Evolutionary conservation across 2,888 invertebrate species (phyloP), one percentile per base, ranked within the genome.

Genomic region (Lithophane semibrunnea): DNA sequence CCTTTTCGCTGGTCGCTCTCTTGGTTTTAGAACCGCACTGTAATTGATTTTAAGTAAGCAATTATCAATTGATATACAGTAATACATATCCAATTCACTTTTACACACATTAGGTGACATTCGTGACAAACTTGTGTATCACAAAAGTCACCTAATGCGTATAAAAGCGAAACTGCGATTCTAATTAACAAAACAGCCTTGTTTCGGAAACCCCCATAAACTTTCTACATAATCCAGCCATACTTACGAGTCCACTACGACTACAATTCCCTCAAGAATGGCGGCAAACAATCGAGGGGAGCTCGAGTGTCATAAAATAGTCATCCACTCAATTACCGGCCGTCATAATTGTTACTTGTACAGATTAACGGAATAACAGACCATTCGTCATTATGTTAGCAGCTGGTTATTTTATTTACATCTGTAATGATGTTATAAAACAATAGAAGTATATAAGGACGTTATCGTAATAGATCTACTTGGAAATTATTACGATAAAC

Each of bases 331-430:
- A 71, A 79, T 85, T 75, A 85, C 65, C 10, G 66, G 75, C 70
- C 61, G 64, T 37, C 73, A 75, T 84, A 77, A 87, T 82, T 70
- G 78, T 78, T 70, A 77, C 71, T 77, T 73, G 66, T 71, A 80
- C 66, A 71, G 61, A 78, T 77, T 83, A 80, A 81, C 83, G 56
- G 58, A 80, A 83, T 79, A 76, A 78, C 83, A 73, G 71, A 73
- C 56, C 64, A 61, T 75, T 70, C 61, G 18, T 63, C 67, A 75
- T 78, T 65, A 78, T 29, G 52, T 24, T 67, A 70, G 49, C 60
- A 65, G 66, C 64, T 68, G 65, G 60, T 64, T 67, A 47, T 4
- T 66, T 75, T 56, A 77, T 78, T 78, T 42, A 68, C 37, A 52
- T 68, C 44, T 80, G 44, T 67, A 64, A 68, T 60, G n/a, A 74